phyloP scores from a whole-genome alignment of 2,888 invertebrate species.

The Poecilobothrus nobilitatus region DNA sequence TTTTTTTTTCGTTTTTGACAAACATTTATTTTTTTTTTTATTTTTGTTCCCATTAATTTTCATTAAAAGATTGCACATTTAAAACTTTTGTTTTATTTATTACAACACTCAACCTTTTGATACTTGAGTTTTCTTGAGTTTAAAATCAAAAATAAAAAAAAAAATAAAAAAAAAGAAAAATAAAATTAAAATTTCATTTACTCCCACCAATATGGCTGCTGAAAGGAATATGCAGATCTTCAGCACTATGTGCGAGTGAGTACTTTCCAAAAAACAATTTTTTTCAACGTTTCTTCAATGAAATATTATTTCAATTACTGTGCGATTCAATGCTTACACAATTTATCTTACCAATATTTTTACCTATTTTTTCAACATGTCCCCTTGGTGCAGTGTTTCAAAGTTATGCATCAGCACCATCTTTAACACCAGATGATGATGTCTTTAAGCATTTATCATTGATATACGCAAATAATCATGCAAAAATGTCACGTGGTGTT shows the following conservation, averaged over 20 bases:
- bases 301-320: slow-evolving; percentile 4
- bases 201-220: slow-evolving; percentile 42
- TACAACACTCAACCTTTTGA: too few relatives aligned
- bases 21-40: too few relatives aligned
- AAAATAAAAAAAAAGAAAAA: not conserved
- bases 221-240: slow-evolving; percentile 66
- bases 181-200: not conserved
- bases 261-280: slow-evolving; percentile 23
- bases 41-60: too few relatives aligned
- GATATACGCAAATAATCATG: slow-evolving; percentile 79
- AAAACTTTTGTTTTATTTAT: too few relatives aligned
- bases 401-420: slow-evolving; percentile 71
- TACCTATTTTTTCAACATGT: slow-evolving; percentile 43
- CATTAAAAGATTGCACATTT: too few relatives aligned
- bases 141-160: not conserved
- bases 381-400: slow-evolving; percentile 71
- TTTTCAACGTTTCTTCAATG: slow-evolving; percentile 8
- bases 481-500: slow-evolving; percentile 77
- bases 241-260: slow-evolving; percentile 65
- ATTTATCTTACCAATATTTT: slow-evolving; percentile 6
- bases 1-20: too few relatives aligned
- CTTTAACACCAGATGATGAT: slow-evolving; percentile 85
- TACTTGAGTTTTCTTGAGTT: not conserved
- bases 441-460: slow-evolving; percentile 78
- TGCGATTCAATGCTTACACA: not conserved